phyloP scores from a whole-genome alignment of 2,888 invertebrate genomes.

The Galerucella nymphaeae region DNA sequence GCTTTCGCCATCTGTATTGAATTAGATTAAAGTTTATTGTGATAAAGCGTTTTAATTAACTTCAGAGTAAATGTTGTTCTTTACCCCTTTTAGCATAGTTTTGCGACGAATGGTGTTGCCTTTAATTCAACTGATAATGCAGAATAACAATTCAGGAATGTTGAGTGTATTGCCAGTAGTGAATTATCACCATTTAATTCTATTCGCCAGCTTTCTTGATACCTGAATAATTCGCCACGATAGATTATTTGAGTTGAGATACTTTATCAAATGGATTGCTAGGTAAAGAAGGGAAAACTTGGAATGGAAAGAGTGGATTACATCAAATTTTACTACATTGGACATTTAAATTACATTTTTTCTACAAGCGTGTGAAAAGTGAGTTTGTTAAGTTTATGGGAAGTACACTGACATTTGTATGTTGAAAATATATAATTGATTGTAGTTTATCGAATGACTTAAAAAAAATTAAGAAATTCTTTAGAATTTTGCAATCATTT shows the following conservation, averaged over 20 bases:
- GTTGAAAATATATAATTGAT: too few species aligned
- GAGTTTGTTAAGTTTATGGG: too few species aligned
- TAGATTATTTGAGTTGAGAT: neutral
- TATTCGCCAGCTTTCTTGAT: constrained; percentile 17
- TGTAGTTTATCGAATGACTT: too few species aligned
- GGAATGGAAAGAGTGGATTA: neutral
- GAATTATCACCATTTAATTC: constrained; percentile 25
- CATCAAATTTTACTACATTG: neutral
- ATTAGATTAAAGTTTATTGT: constrained; percentile 37
- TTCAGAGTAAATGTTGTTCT: constrained; percentile 33
- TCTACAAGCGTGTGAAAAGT: too few species aligned
- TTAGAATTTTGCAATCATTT: too few species aligned
- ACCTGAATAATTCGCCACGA: constrained; percentile 6
- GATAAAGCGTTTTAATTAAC: constrained; percentile 40
- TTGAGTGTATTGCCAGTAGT: constrained; percentile 23
- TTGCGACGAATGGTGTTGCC: constrained; percentile 17
- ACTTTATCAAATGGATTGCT: neutral
- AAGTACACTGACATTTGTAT: too few species aligned
- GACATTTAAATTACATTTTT: too few species aligned
- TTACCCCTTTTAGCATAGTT: constrained; percentile 29
- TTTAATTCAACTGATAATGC: constrained; percentile 21
- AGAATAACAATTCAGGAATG: constrained; percentile 27
- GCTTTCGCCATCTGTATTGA: constrained; percentile 34
- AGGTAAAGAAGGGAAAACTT: neutral
- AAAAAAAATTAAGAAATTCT: too few species aligned